Percentiles rank a stretch among this genome's conserved stretches.
phyloP scores from a whole-genome alignment of 2,113 vertebrate genomes.

The Alces alces region DNA sequence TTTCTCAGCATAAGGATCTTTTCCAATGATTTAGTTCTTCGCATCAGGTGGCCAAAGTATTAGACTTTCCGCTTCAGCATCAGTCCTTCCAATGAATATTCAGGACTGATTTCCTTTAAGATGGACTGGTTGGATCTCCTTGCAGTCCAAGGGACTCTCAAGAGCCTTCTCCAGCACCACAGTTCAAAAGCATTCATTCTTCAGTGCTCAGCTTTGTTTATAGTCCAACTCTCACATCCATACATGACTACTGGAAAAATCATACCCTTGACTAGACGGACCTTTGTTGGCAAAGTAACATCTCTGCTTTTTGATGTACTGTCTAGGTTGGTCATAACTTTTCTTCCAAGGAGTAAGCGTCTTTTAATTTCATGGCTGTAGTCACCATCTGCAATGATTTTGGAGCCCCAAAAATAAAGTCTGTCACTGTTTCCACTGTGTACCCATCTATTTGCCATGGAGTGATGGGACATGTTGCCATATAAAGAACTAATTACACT shows the following conservation, averaged over 20 bases:
- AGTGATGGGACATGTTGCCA: background rate
- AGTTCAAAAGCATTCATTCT: background rate
- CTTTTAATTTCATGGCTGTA: background rate
- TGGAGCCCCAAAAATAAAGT: background rate
- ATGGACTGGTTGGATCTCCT: background rate
- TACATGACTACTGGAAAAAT: background rate
- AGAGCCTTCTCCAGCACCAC: background rate
- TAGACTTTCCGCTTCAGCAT: background rate
- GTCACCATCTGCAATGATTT: background rate
- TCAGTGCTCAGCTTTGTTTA: background rate
- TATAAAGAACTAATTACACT: background rate
- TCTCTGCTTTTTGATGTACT: background rate
- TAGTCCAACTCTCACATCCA: background rate
- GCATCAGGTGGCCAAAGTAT: background rate
- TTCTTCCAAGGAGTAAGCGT: background rate
- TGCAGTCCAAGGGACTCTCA: background rate
- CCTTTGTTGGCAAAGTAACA: background rate
- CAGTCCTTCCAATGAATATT: background rate
- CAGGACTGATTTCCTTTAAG: background rate
- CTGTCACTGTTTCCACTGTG: background rate
- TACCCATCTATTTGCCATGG: background rate
- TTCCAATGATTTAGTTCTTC: background rate
- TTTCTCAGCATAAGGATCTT: background rate
- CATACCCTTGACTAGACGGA: fast-evolving
- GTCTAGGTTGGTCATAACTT: background rate